These are phyloP conservation scores for Osmerus eperlanus DNA, from an alignment of 2,113 vertebrate species.

Conservation along the genomic window DNA sequence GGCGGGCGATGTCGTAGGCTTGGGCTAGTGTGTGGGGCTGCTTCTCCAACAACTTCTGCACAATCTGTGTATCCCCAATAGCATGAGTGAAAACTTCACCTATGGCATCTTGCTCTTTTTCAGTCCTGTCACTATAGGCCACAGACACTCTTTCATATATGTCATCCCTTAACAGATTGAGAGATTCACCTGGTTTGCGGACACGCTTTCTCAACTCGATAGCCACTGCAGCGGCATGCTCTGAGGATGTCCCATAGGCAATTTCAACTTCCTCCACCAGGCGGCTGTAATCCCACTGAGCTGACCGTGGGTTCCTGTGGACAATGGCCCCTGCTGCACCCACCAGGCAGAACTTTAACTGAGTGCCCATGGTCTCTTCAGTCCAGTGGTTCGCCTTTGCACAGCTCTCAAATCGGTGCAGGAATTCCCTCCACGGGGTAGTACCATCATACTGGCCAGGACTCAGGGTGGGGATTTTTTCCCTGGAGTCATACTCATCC, in stretches of 20 bases:
- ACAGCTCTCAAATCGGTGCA: slow-evolving; percentile 20
- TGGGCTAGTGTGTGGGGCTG: slow-evolving; percentile 22
- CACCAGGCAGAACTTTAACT: slow-evolving; percentile 22
- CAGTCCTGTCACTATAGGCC: neutral
- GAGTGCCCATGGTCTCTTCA: slow-evolving; percentile 9
- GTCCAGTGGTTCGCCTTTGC: slow-evolving; percentile 21
- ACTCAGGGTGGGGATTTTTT: no score
- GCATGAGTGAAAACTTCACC: slow-evolving; percentile 38
- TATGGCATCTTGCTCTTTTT: slow-evolving; percentile 22
- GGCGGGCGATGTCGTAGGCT: slow-evolving; percentile 25
- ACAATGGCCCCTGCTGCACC: slow-evolving; percentile 14
- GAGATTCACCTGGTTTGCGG: neutral
- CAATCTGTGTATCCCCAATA: slow-evolving; percentile 18
- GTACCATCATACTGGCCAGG: slow-evolving; percentile 16
- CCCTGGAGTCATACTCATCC: no score
- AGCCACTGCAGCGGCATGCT: slow-evolving; percentile 20
- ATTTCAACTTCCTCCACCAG: slow-evolving; percentile 14
- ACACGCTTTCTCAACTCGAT: slow-evolving; percentile 7
- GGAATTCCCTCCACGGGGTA: slow-evolving; percentile 6
- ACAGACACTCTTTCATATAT: no score
- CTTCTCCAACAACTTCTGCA: slow-evolving; percentile 34
- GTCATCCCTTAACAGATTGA: neutral
- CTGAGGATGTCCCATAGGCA: slow-evolving; percentile 13
- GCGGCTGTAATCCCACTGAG: slow-evolving; percentile 17
- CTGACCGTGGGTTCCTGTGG: slow-evolving; percentile 19